Evolutionary conservation across 2,888 invertebrate genomes (phyloP), one percentile per base, ranked within the genome.

Genomic region (Nomada fabriciana): DNA sequence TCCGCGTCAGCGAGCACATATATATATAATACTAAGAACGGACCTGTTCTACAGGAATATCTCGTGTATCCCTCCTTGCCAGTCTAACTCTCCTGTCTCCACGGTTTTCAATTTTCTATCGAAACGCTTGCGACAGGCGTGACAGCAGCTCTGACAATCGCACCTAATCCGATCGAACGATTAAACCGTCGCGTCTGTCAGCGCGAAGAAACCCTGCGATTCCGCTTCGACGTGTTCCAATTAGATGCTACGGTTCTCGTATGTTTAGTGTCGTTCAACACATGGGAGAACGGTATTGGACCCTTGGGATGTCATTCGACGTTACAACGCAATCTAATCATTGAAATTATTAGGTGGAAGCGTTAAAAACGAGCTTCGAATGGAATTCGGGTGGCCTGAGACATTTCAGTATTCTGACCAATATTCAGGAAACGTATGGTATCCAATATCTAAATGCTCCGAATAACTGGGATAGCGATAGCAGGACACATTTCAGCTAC

Each of bases 61-160:
- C 43, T 29, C 43, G 57, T 61, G 36, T 73, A 18, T 50, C 65
- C 65, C 50, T 52, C 42, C 57, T 57, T 57, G 50, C 68, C 71
- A 47, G 55, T 76, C 64, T 71, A 68, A 77, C 57, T 57, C 47
- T 29, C 69, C 57, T 57, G 23, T 68, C 67, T 63, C 59, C 82
- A 70, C 75, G 65, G 52, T 72, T 69, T 78, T 55, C 70, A 65
- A 83, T 86, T 83, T 83, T 88, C 81, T 83, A 88, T 79, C 74
- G 70, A 86, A 78, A 77, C 84, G 81, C 83, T 87, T 77, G 77
- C 76, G 79, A 77, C 84, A 84, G 77, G 72, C 84, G 88, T 77
- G 80, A 71, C 79, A 88, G 80, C 84, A 88, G 87, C 87, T 88
- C 82, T 87, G 87, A 87, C 87, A 87, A 87, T 87, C 87, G 88